phyloP scores from a whole-genome alignment of 1,140 invertebrate genomes.

The Venustaconcha ellipsiformis region DNA sequence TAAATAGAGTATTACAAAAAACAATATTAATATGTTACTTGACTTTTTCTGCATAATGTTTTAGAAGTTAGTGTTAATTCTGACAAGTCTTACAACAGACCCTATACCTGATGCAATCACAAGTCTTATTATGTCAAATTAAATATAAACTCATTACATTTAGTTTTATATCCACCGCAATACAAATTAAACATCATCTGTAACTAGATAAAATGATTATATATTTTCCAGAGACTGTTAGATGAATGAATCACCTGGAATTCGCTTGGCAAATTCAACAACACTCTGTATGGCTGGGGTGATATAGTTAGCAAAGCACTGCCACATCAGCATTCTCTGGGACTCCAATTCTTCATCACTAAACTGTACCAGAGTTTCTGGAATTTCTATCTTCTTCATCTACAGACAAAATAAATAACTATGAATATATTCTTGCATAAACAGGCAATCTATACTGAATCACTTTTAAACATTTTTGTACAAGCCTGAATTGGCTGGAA shows the following conservation, averaged over 20 bases:
- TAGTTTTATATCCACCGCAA: too few species aligned
- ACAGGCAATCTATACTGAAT: constrained; percentile 7
- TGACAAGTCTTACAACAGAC: too few species aligned
- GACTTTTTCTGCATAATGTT: too few species aligned
- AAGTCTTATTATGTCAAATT: too few species aligned
- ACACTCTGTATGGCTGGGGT: constrained; percentile 97
- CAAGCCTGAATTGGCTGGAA: too few species aligned
- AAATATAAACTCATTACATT: too few species aligned
- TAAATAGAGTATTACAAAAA: too few species aligned
- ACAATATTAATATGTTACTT: too few species aligned
- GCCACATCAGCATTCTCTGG: constrained; percentile 77
- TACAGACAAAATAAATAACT: constrained; percentile 25
- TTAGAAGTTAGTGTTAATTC: too few species aligned
- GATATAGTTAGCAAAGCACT: constrained; percentile 93
- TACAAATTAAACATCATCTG: too few species aligned
- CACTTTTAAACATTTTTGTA: too few species aligned
- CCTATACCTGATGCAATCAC: too few species aligned
- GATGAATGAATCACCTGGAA: constrained; percentile 74
- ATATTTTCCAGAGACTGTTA: not conserved
- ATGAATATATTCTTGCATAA: constrained; percentile 6
- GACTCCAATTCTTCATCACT: constrained; percentile 54
- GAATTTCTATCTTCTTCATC: constrained; percentile 55
- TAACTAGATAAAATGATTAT: not conserved
- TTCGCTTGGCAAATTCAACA: constrained; percentile 99
- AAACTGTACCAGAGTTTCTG: constrained; percentile 45